Evolutionary conservation across 2,888 invertebrate genomes (phyloP).

Genomic region (Agrotis clavis): DNA sequence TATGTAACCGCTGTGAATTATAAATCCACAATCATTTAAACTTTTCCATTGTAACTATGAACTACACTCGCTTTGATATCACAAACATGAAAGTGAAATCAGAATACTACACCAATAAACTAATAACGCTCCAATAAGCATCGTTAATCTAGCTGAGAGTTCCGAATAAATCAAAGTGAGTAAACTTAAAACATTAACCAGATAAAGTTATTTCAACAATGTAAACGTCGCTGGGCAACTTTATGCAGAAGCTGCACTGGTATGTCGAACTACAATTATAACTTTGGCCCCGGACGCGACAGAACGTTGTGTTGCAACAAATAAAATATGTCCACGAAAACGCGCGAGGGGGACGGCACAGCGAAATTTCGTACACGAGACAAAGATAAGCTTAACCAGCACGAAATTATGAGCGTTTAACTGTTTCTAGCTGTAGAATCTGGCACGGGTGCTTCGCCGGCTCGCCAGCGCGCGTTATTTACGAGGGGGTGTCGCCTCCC

Average conservation of each 20-base stretch:
- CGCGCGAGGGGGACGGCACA: constrained; percentile 86
- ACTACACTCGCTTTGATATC: not conserved
- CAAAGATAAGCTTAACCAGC: constrained; percentile 91
- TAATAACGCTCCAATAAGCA: constrained; percentile 46
- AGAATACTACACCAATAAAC: constrained; percentile 18
- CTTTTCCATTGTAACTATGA: not conserved
- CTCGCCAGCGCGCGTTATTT: constrained; percentile 91
- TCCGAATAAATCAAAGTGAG: constrained; percentile 68
- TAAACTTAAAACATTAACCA: constrained; percentile 86
- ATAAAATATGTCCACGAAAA: constrained; percentile 89
- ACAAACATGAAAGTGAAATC: constrained; percentile 18
- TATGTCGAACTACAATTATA: constrained; percentile 91
- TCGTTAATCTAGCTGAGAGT: constrained; percentile 61
- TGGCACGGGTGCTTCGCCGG: constrained; percentile 91
- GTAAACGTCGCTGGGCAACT: constrained; percentile 84
- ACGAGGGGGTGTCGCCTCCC: constrained; percentile 87
- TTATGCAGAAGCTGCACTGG: constrained; percentile 89
- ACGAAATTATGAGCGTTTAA: constrained; percentile 91
- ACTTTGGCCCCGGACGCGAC: constrained; percentile 88
- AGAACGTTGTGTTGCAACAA: constrained; percentile 86
- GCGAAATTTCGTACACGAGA: constrained; percentile 90
- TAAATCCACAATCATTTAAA: constrained; percentile 19
- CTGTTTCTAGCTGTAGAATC: constrained; percentile 91
- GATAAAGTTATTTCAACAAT: constrained; percentile 88
- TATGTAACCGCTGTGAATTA: constrained; percentile 13